These are phyloP conservation scores for Torymus aiolomorphi DNA, from an alignment of 2,888 invertebrate species.

Conservation along the genomic window DNA sequence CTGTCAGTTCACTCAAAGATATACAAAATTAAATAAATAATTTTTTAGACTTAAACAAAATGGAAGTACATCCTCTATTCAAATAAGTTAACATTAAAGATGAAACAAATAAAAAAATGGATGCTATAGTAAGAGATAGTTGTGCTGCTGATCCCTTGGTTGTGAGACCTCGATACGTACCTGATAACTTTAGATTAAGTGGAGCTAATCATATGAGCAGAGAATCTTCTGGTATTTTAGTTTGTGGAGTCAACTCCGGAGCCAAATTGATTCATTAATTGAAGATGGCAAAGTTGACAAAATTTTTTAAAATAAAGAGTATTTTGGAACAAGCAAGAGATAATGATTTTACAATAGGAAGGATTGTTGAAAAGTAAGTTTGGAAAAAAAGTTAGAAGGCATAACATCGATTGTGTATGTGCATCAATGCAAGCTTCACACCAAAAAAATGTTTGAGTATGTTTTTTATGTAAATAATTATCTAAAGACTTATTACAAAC, in stretches of 20 bases:
- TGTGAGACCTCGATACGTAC: conserved; percentile 85
- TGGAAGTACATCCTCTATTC: conserved; percentile 80
- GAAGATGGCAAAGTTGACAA: conserved; percentile 80
- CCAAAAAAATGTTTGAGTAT: conserved; percentile 90
- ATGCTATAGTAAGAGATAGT: conserved; percentile 80
- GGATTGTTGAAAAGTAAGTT: conserved; percentile 82
- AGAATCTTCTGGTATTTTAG: conserved; percentile 86
- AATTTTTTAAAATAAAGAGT: conserved; percentile 86
- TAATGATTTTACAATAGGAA: conserved; percentile 84
- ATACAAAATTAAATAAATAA: too few relatives aligned
- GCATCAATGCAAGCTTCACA: conserved; percentile 90
- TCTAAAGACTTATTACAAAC: conserved; percentile 28
- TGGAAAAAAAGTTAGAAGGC: conserved; percentile 83
- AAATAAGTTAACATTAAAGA: conserved; percentile 81
- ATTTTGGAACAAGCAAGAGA: conserved; percentile 86
- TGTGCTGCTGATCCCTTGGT: conserved; percentile 86
- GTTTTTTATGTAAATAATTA: conserved; percentile 65
- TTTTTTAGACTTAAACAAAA: conserved; percentile 83
- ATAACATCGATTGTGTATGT: conserved; percentile 84
- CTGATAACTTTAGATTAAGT: conserved; percentile 81
- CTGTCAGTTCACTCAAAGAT: too few relatives aligned
- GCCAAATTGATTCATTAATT: conserved; percentile 78
- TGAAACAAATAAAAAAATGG: conserved; percentile 78
- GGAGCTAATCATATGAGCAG: conserved; percentile 80
- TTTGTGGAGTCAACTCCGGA: conserved; percentile 86